Percentiles rank a stretch among this genome's conserved stretches.
phyloP scores from a whole-genome alignment of 2,797 vertebrate genomes.

The Pygocentrus nattereri region DNA sequence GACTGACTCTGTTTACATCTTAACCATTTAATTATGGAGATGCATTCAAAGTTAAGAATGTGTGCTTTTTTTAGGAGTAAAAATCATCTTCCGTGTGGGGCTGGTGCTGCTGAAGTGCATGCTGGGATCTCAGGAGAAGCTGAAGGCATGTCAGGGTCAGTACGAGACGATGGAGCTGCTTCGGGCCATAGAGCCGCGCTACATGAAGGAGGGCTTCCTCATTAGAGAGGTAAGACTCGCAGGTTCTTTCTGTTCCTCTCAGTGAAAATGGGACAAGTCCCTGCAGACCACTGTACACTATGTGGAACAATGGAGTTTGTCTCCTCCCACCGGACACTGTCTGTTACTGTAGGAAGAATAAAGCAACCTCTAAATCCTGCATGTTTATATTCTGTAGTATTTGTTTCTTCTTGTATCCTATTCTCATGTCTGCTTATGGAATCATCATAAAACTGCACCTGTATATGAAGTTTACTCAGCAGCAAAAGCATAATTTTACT shows the following conservation, averaged over 20 bases:
- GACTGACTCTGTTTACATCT: too few species aligned
- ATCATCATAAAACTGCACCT: neutral
- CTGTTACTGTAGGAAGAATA: neutral
- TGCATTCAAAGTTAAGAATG: neutral
- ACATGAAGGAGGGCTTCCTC: conserved; percentile 91
- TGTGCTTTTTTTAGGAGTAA: conserved; percentile 86
- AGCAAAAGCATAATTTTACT: neutral
- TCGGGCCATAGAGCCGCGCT: conserved; percentile 84
- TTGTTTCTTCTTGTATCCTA: neutral
- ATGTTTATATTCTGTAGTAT: neutral
- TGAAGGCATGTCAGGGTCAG: conserved; percentile 90
- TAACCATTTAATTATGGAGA: too few species aligned
- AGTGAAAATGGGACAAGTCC: too few species aligned
- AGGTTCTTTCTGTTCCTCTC: too few species aligned
- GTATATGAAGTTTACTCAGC: neutral
- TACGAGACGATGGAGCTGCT: conserved; percentile 96
- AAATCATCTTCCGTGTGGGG: conserved; percentile 95
- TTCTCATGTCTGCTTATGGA: neutral
- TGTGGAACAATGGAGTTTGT: neutral
- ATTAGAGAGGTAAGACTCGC: conserved; percentile 86
- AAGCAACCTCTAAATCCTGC: neutral
- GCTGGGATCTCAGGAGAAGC: conserved; percentile 92
- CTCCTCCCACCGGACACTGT: conserved; percentile 19
- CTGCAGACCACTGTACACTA: neutral
- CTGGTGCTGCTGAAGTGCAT: conserved; percentile 91